Evolutionary conservation across 2,113 vertebrate species (phyloP).

Genomic region (Aphelocoma coerulescens): DNA sequence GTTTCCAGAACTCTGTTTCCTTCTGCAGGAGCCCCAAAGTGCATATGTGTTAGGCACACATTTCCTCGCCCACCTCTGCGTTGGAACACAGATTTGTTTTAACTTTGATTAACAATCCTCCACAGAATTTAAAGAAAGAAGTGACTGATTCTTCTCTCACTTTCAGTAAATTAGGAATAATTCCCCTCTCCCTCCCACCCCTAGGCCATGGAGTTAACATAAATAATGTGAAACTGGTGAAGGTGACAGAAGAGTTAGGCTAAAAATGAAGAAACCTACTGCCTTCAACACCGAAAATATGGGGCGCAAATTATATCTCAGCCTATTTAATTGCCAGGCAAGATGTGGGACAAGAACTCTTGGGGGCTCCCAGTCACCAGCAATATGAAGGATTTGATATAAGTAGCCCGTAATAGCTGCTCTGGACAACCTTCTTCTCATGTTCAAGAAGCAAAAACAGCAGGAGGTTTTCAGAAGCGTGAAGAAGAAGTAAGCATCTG

Average conservation of each 20-base stretch:
- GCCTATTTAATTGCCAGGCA: constrained; percentile 55
- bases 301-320: constrained; percentile 34
- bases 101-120: constrained; percentile 56
- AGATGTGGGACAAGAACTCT: constrained; percentile 62
- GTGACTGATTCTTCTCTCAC: constrained; percentile 59
- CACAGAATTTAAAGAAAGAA: constrained; percentile 51
- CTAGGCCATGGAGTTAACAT: constrained; percentile 55
- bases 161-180: constrained; percentile 65
- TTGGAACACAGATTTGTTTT: constrained; percentile 50
- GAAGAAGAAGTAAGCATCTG: constrained; percentile 36
- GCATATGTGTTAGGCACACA: constrained; percentile 64
- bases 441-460: constrained; percentile 43
- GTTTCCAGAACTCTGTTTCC: constrained; percentile 59
- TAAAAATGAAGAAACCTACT: constrained; percentile 62
- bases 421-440: constrained; percentile 45
- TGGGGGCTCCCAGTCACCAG: constrained; percentile 44
- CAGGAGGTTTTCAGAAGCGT: constrained; percentile 40
- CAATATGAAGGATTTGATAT: constrained; percentile 35
- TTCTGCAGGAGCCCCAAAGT: constrained; percentile 54
- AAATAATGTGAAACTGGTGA: constrained; percentile 56
- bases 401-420: constrained; percentile 53
- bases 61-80: constrained; percentile 60
- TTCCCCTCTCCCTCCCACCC: constrained; percentile 63
- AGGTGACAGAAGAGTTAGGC: constrained; percentile 54
- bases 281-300: constrained; percentile 46